These are phyloP conservation scores for Thunnus maccoyii DNA, from an alignment of 2,113 vertebrate species.

Conservation along the genomic window DNA sequence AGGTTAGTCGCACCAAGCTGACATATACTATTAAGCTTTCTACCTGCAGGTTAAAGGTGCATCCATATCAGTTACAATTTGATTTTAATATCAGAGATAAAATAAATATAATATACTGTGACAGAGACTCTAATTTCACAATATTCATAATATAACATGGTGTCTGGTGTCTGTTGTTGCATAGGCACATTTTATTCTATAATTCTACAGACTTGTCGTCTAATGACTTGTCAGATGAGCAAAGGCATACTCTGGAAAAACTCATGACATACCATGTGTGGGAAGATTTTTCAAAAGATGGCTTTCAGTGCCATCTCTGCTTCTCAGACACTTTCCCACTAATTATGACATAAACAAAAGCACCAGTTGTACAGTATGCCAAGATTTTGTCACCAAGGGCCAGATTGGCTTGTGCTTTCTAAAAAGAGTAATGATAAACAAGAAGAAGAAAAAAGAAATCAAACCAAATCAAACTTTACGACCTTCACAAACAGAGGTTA, in stretches of 20 bases:
- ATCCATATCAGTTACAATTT: not conserved
- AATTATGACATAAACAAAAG: slow-evolving; percentile 53
- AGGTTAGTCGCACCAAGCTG: not conserved
- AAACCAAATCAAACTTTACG: not conserved
- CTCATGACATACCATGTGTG: slow-evolving; percentile 47
- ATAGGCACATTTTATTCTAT: not conserved
- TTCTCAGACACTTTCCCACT: slow-evolving; percentile 37
- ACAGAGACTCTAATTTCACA: not conserved
- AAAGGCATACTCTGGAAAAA: not conserved
- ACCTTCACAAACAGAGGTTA: not conserved
- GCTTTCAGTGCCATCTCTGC: slow-evolving; percentile 32
- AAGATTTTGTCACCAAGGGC: slow-evolving; percentile 7
- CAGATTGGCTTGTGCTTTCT: not conserved
- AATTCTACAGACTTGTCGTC: not conserved
- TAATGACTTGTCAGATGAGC: slow-evolving; percentile 38
- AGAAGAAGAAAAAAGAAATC: not conserved
- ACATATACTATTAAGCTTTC: not conserved
- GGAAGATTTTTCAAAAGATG: slow-evolving; percentile 36
- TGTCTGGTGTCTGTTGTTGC: not conserved
- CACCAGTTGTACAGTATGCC: slow-evolving; percentile 19
- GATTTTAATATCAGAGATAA: not conserved
- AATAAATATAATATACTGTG: not conserved
- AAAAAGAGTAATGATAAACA: not conserved
- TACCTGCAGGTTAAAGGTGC: not conserved
- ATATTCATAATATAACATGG: not conserved